A percentile compares a stretch with the other conserved stretches of the same genome.
Conservation (phyloP, 53 echinoderm and acorn worm species). For the Actinopyga echinites region DNA sequence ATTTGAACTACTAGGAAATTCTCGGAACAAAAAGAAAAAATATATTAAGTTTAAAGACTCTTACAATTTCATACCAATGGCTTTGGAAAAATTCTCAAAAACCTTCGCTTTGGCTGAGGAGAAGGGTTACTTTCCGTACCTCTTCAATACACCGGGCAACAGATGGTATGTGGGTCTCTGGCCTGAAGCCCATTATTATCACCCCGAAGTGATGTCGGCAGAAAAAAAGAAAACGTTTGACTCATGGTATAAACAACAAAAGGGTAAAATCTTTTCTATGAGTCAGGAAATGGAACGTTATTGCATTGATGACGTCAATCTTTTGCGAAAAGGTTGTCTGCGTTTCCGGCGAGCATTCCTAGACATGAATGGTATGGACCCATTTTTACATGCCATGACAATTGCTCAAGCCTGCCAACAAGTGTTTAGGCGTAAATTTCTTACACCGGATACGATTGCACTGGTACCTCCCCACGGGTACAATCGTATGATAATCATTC, state of each 20-base stretch:
- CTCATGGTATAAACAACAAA: background rate
- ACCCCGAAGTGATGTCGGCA: conserved; percentile 2
- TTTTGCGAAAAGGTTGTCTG: background rate
- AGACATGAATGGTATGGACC: background rate
- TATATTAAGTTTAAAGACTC: conserved; percentile 20
- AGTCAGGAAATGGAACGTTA: background rate
- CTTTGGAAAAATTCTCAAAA: background rate
- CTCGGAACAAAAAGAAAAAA: background rate
- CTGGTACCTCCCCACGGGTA: background rate
- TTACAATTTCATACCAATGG: conserved; percentile 28
- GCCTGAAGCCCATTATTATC: conserved; percentile 10
- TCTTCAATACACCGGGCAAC: conserved; percentile 24
- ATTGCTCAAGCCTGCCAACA: no score
- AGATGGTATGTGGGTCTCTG: background rate
- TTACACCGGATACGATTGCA: conserved; percentile 33
- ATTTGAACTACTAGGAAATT: background rate
- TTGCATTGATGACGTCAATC: background rate
- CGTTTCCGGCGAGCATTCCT: background rate
- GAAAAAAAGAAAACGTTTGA: background rate
- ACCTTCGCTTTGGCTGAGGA: conserved; percentile 7
- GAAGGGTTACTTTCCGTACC: conserved; percentile 31
- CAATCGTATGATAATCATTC: conserved; percentile 18
- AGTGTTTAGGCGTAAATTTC: no score
- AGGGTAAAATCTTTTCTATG: background rate
- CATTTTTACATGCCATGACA: no score